Percentiles rank a stretch among this genome's conserved stretches.
Evolutionary conservation across 2,113 vertebrate species (phyloP).

Genomic region (Mellivora capensis): DNA sequence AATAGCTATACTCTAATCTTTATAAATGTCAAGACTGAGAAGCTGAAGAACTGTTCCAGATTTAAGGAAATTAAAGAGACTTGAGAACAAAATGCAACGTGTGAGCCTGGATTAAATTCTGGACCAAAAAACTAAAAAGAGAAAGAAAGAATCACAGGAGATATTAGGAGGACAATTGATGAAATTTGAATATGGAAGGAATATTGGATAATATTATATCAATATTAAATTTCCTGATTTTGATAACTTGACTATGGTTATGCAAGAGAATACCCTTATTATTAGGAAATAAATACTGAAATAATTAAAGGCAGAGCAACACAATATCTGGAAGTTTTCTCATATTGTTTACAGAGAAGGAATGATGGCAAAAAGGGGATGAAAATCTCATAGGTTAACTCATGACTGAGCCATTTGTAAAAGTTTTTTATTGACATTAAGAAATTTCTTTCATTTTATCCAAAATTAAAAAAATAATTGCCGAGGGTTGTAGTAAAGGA

Average conservation of each 20-base stretch:
- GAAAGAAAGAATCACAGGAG: background rate
- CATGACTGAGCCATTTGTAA: background rate
- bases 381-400: background rate
- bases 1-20: background rate
- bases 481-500: background rate
- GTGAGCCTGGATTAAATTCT: background rate
- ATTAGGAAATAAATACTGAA: background rate
- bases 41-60: background rate
- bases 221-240: background rate
- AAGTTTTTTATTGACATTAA: background rate
- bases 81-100: background rate
- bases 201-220: background rate
- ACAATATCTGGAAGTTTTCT: background rate
- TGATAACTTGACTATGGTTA: background rate
- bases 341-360: background rate
- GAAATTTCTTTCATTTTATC: background rate
- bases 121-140: background rate
- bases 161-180: background rate
- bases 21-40: background rate
- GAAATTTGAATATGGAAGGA: background rate
- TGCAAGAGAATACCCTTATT: background rate
- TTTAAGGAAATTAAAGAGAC: background rate
- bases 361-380: background rate
- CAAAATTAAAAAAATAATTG: background rate
- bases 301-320: background rate